Evolutionary conservation across 2,113 vertebrate species (phyloP).

Genomic region (Phalacrocorax aristotelis): DNA sequence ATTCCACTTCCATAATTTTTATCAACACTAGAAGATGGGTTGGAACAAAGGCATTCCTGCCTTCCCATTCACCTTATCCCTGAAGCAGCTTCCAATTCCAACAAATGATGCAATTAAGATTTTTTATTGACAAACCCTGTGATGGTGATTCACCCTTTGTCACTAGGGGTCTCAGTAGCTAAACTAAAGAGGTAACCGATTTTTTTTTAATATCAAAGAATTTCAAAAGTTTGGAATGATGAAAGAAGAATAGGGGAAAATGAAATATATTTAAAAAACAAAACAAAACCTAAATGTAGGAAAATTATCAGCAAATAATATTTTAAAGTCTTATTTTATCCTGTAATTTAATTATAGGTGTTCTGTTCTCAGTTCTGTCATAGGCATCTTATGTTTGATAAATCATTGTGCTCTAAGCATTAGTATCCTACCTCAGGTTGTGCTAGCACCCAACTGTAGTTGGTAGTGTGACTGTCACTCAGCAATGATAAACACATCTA

Average conservation of each 20-base stretch:
- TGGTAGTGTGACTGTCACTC: background rate
- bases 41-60: background rate
- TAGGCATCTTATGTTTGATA: rapidly evolving
- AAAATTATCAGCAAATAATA: background rate
- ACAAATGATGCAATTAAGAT: rapidly evolving
- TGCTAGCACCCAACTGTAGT: background rate
- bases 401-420: rapidly evolving
- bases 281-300: background rate
- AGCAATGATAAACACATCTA: background rate
- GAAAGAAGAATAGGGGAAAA: background rate
- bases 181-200: background rate
- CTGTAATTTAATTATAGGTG: background rate
- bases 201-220: background rate
- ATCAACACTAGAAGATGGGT: background rate
- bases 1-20: background rate
- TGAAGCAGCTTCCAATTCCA: background rate
- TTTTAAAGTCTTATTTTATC: background rate
- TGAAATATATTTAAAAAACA: background rate
- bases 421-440: background rate
- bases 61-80: background rate
- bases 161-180: background rate
- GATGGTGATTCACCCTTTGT: background rate
- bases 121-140: background rate
- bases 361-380: background rate
- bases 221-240: background rate